phyloP scores from a whole-genome alignment of 2,113 vertebrate species.

The Calidris pugnax region DNA sequence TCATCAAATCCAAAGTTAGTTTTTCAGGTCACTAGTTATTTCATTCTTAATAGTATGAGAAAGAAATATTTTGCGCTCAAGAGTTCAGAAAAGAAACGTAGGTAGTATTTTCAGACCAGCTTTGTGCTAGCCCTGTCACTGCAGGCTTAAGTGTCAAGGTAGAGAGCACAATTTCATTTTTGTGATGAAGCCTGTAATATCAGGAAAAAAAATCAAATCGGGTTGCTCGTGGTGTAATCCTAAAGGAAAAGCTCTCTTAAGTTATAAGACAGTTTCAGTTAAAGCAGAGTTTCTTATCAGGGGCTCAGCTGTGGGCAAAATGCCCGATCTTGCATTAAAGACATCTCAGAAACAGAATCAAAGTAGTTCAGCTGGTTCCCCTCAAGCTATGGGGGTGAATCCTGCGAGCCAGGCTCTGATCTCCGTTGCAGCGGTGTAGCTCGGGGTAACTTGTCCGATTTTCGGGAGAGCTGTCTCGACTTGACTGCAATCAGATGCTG shows the following conservation, averaged over 20 bases:
- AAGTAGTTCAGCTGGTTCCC: background rate
- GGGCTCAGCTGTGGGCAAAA: conserved; percentile 14
- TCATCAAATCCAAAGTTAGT: background rate
- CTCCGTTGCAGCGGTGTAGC: background rate
- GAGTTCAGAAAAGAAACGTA: background rate
- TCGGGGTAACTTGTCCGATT: background rate
- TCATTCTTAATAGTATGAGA: background rate
- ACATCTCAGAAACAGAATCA: conserved; percentile 20
- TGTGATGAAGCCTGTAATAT: conserved; percentile 31
- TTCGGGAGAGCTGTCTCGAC: background rate
- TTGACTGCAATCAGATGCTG: background rate
- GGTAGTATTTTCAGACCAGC: background rate
- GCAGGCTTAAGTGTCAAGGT: background rate
- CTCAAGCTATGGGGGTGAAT: background rate
- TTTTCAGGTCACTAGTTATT: background rate
- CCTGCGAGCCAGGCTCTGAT: background rate
- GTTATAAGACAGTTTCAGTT: conserved; percentile 18
- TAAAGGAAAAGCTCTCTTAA: conserved; percentile 33
- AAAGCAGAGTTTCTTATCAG: conserved; percentile 33
- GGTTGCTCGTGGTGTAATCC: conserved; percentile 33
- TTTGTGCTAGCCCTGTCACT: background rate
- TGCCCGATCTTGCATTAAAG: conserved; percentile 1
- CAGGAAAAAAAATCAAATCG: conserved; percentile 33
- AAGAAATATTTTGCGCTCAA: background rate
- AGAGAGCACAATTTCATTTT: conserved; percentile 24